phyloP scores from a whole-genome alignment of 2,113 vertebrate species.

The Cyphomyrus discorhynchus region DNA sequence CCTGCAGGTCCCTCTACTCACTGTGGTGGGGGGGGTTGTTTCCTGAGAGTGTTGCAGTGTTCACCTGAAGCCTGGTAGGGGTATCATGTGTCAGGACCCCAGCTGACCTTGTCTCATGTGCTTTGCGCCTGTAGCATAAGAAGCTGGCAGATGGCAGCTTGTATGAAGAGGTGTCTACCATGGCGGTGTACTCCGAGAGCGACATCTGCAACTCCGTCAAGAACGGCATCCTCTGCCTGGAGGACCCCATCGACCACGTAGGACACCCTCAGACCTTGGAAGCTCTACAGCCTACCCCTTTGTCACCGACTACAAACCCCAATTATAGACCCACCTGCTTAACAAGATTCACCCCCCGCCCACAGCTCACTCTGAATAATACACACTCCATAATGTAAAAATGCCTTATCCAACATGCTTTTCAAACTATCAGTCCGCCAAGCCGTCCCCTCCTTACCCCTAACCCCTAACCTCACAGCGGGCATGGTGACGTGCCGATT shows the following conservation, averaged over 20 bases:
- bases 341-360: neutral
- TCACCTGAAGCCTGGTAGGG: neutral
- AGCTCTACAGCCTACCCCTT: neutral
- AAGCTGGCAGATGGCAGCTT: slow-evolving; percentile 94
- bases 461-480: neutral
- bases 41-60: neutral
- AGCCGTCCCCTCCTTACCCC: too few relatives aligned
- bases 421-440: neutral
- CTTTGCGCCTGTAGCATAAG: slow-evolving; percentile 74
- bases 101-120: neutral
- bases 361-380: neutral
- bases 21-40: neutral
- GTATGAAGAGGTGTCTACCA: slow-evolving; percentile 85
- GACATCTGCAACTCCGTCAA: slow-evolving; percentile 99
- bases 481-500: neutral
- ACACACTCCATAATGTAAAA: neutral
- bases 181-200: slow-evolving; percentile 85
- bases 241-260: slow-evolving; percentile 95
- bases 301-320: neutral
- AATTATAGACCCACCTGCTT: neutral
- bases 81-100: neutral
- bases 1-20: neutral
- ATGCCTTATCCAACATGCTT: neutral
- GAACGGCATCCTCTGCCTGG: slow-evolving; percentile 91
- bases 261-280: slow-evolving; percentile 20